Percentiles rank a stretch among this genome's conserved stretches.
These are phyloP conservation scores for Erythrolamprus reginae DNA, from an alignment of 2,113 vertebrate species.

Conservation along the genomic window DNA sequence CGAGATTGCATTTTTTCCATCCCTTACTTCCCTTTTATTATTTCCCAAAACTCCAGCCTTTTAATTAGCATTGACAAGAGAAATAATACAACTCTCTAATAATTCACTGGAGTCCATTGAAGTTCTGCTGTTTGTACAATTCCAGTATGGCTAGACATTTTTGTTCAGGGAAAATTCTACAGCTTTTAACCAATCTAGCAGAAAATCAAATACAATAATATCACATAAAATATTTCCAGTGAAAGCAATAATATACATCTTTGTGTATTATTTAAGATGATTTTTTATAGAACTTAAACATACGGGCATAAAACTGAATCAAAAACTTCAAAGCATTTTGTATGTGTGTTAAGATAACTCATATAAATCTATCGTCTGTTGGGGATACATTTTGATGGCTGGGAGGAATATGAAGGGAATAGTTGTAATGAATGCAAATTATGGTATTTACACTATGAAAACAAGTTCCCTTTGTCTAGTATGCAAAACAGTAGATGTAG, in stretches of 20 bases:
- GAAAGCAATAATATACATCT: background rate
- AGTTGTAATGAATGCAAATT: background rate
- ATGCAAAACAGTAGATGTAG: background rate
- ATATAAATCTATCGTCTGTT: constrained; percentile 90
- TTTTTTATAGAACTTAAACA: background rate
- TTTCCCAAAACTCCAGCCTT: background rate
- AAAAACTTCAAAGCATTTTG: constrained; percentile 58
- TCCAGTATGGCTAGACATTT: background rate
- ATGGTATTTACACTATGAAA: background rate
- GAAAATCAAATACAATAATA: background rate
- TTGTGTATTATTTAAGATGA: background rate
- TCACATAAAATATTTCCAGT: background rate
- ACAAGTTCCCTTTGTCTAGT: background rate
- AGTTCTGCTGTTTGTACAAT: constrained; percentile 30
- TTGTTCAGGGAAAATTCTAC: constrained; percentile 27
- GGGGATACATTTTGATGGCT: constrained; percentile 94
- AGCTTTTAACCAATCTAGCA: background rate
- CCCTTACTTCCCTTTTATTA: no score
- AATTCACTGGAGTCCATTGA: background rate
- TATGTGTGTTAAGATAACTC: constrained; percentile 93
- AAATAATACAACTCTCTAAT: background rate
- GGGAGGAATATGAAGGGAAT: constrained; percentile 75
- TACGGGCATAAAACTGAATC: background rate
- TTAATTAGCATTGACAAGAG: constrained; percentile 1
- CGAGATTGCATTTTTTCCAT: no score